A percentile compares a stretch with the other conserved stretches of the same genome.
These are phyloP conservation scores for Nannobrachium achirus DNA, from an alignment of 2,113 vertebrate species.

Conservation along the genomic window DNA sequence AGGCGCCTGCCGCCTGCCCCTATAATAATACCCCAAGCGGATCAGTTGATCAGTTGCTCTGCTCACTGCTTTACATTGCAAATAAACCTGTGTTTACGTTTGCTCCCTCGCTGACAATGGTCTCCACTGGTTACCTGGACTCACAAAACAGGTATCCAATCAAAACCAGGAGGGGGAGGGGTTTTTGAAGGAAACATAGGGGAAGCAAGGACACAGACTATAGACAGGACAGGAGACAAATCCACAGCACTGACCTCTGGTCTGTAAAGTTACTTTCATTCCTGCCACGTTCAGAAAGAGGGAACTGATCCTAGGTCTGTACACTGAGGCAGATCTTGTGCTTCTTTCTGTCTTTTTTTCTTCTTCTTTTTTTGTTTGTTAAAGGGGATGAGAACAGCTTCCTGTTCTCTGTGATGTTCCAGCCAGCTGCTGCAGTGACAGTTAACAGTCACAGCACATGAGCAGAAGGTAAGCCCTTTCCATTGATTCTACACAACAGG, in stretches of 20 bases:
- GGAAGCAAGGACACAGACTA: constrained; percentile 60
- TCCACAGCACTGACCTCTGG: constrained; percentile 29
- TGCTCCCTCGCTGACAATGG: constrained; percentile 68
- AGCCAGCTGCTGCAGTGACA: constrained; percentile 50
- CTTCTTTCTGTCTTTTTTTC: too few relatives aligned
- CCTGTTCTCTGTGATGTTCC: constrained; percentile 51
- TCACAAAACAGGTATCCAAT: constrained; percentile 79
- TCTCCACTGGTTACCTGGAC: constrained; percentile 75
- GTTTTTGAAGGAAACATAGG: constrained; percentile 45
- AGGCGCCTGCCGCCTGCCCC: not conserved
- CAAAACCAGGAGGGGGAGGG: constrained; percentile 38
- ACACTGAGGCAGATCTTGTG: constrained; percentile 26
- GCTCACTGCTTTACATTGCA: constrained; percentile 74
- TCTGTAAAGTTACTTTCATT: constrained; percentile 13
- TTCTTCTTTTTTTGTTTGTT: constrained; percentile 29
- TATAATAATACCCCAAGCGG: constrained; percentile 8
- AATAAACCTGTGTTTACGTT: constrained; percentile 77
- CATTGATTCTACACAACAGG: constrained; percentile 24
- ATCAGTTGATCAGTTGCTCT: constrained; percentile 45
- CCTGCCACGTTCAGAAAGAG: constrained; percentile 6
- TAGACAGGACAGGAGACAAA: constrained; percentile 24
- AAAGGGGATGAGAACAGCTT: constrained; percentile 55
- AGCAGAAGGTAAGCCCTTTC: constrained; percentile 63
- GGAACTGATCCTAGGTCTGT: constrained; percentile 59
- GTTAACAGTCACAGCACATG: constrained; percentile 32